Percentiles rank a stretch among this genome's conserved stretches.
Evolutionary conservation across 2,113 vertebrate genomes (phyloP).

Genomic region (Benthochromis sp.): DNA sequence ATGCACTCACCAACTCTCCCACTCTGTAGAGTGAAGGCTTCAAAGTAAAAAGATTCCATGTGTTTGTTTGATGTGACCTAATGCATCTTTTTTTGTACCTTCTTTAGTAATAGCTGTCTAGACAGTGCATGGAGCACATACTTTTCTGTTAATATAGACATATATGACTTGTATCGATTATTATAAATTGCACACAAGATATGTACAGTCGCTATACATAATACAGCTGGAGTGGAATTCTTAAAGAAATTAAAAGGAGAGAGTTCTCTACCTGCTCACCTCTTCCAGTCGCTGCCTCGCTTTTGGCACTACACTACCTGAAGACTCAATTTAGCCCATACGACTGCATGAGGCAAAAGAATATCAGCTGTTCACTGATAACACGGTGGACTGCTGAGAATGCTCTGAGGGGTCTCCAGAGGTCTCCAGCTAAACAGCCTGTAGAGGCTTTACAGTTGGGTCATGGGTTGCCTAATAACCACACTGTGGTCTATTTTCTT

Average conservation of each 20-base stretch:
- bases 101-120: neutral
- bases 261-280: neutral
- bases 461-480: neutral
- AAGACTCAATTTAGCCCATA: neutral
- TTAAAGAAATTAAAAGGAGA: neutral
- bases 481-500: neutral
- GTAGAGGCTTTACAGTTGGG: neutral
- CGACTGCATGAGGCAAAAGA: neutral
- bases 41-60: neutral
- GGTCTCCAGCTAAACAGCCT: neutral
- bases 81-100: neutral
- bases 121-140: neutral
- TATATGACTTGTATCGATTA: neutral
- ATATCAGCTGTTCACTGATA: neutral
- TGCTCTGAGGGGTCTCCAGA: neutral
- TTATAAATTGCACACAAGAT: neutral
- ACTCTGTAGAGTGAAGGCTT: neutral
- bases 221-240: neutral
- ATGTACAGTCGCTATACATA: neutral
- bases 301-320: neutral
- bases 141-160: neutral
- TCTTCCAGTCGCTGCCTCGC: neutral
- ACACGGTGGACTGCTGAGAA: neutral
- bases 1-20: neutral
- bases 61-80: neutral